phyloP scores from a whole-genome alignment of 1,140 invertebrate species.

The Cardiocondyla obscurior region DNA sequence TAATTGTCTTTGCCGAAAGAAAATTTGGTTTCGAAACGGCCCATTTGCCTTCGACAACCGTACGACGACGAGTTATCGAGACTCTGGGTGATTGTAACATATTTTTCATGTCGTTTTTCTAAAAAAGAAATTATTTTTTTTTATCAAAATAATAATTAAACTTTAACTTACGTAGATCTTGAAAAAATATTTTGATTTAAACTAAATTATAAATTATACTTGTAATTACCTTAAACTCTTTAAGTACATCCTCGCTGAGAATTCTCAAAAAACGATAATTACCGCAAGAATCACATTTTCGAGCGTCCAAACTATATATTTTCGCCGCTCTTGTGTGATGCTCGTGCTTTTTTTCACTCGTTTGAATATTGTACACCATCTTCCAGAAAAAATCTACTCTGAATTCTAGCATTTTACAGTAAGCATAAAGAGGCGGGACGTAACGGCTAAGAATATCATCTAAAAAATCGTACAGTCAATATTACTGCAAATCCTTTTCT shows the following conservation, averaged over 20 bases:
- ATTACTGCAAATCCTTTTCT: too few species aligned
- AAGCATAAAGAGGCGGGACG: constrained; percentile 67
- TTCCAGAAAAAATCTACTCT: constrained; percentile 79
- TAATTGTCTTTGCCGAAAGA: neutral
- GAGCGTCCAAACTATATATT: constrained; percentile 82
- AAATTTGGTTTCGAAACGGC: neutral
- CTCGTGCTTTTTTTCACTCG: constrained; percentile 80
- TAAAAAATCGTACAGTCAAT: neutral
- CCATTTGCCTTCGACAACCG: accelerated
- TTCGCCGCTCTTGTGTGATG: constrained; percentile 81
- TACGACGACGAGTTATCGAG: neutral
- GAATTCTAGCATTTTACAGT: constrained; percentile 85
- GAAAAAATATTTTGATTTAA: neutral
- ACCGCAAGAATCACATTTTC: constrained; percentile 83
- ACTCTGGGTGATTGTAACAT: neutral
- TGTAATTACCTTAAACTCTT: neutral
- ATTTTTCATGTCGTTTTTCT: neutral
- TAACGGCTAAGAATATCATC: neutral
- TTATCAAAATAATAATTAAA: neutral
- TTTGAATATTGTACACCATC: constrained; percentile 83
- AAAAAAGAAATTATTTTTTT: neutral
- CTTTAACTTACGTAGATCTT: neutral
- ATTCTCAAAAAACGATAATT: constrained; percentile 81
- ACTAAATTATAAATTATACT: neutral
- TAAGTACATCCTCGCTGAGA: constrained; percentile 34